Evolutionary conservation across 2,797 vertebrate species (phyloP).

Genomic region (Phoebastria nigripes): DNA sequence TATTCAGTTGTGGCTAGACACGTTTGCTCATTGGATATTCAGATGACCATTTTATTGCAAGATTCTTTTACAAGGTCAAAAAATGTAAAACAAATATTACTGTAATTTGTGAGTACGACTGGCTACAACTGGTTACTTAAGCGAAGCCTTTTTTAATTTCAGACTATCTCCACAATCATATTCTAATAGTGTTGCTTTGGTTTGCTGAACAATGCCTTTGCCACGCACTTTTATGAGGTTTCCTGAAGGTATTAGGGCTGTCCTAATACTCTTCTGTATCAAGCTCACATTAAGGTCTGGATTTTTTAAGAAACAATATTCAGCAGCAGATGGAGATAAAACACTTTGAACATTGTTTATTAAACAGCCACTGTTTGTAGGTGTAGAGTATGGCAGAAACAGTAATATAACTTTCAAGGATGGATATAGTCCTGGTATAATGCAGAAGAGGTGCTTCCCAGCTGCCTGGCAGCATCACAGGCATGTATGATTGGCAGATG

Average conservation of each 20-base stretch:
- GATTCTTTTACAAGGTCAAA: background rate
- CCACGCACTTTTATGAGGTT: background rate
- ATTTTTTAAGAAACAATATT: background rate
- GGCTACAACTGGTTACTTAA: background rate
- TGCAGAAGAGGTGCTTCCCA: background rate
- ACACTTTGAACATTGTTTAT: background rate
- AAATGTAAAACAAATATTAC: background rate
- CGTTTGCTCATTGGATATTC: background rate
- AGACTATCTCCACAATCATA: background rate
- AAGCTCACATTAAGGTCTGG: background rate
- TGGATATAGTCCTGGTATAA: background rate
- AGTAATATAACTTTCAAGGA: background rate
- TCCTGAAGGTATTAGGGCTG: background rate
- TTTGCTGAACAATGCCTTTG: background rate
- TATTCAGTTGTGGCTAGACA: background rate
- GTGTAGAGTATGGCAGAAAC: background rate
- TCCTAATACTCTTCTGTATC: background rate
- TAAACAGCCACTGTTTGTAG: background rate
- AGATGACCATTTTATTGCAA: background rate
- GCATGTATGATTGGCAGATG: background rate
- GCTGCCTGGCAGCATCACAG: background rate
- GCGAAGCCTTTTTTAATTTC: background rate
- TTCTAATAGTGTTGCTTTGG: background rate
- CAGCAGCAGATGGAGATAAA: background rate
- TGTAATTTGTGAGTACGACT: background rate